A percentile compares a stretch with the other conserved stretches of the same genome.
phyloP scores from a whole-genome alignment of 2,888 invertebrate genomes.

The Leptura quadrifasciata region DNA sequence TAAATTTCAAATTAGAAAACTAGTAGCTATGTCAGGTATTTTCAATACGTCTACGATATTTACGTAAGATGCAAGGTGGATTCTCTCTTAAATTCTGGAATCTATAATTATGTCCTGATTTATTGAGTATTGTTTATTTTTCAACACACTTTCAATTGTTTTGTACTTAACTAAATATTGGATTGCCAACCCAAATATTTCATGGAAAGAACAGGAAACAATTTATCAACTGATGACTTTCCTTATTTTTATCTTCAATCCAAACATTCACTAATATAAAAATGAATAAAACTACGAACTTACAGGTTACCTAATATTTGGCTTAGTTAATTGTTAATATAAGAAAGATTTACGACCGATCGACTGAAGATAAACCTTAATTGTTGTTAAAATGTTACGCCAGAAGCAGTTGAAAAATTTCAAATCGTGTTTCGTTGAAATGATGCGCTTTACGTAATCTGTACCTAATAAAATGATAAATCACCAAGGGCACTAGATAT shows the following conservation, averaged over 20 bases:
- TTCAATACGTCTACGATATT: no score
- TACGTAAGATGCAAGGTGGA: no score
- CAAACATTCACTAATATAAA: not conserved
- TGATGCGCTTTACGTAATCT: no score
- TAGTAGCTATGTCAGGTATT: no score
- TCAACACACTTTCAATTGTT: not conserved
- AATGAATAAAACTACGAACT: not conserved
- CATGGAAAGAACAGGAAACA: not conserved
- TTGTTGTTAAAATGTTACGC: no score
- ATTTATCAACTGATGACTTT: not conserved
- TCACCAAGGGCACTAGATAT: no score
- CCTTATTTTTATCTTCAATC: not conserved
- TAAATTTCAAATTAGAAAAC: no score
- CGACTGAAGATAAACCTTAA: constrained; percentile 4
- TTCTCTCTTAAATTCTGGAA: no score
- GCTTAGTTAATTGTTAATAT: not conserved
- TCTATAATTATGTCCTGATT: no score
- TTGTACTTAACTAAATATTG: not conserved
- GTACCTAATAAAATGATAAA: no score
- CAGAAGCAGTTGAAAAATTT: no score
- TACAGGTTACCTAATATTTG: constrained; percentile 1
- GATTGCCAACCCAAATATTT: not conserved
- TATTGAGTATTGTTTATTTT: constrained; percentile 1
- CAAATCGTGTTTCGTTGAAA: not conserved
- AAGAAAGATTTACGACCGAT: constrained; percentile 14